Evolutionary conservation across 2,797 vertebrate genomes (phyloP).

Genomic region (Gallirallus australis): DNA sequence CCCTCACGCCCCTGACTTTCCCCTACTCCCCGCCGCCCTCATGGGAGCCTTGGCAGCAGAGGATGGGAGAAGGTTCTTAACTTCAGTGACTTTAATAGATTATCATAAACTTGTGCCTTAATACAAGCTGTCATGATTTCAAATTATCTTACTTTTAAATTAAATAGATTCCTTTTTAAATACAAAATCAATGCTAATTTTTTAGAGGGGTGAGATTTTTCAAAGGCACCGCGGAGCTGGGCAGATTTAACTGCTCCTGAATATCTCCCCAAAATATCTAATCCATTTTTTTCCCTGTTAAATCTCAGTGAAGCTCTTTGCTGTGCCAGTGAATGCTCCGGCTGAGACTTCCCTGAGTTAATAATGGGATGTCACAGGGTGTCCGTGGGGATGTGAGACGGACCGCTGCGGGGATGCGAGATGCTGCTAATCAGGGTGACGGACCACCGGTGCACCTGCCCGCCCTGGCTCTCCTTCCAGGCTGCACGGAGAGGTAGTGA

Average conservation of each 20-base stretch:
- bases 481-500: neutral
- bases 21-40: neutral
- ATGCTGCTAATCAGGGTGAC: neutral
- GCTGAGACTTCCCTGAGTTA: neutral
- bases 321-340: neutral
- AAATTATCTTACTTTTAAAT: slow-evolving; percentile 70
- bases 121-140: slow-evolving; percentile 64
- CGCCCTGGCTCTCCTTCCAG: neutral
- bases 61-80: slow-evolving; percentile 18
- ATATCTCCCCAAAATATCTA: neutral
- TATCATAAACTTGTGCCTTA: slow-evolving; percentile 61
- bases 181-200: slow-evolving; percentile 73
- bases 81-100: slow-evolving; percentile 61
- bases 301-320: slow-evolving; percentile 6
- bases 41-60: neutral
- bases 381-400: neutral
- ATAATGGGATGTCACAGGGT: neutral
- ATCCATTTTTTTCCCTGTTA: neutral
- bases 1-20: rapidly evolving
- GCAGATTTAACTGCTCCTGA: slow-evolving; percentile 43
- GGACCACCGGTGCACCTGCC: rapidly evolving
- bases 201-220: slow-evolving; percentile 65
- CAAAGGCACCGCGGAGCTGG: slow-evolving; percentile 41
- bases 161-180: slow-evolving; percentile 72
- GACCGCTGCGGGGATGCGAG: neutral